These are phyloP conservation scores for Phalera bucephala DNA, from an alignment of 2,888 invertebrate genomes.

Conservation along the genomic window DNA sequence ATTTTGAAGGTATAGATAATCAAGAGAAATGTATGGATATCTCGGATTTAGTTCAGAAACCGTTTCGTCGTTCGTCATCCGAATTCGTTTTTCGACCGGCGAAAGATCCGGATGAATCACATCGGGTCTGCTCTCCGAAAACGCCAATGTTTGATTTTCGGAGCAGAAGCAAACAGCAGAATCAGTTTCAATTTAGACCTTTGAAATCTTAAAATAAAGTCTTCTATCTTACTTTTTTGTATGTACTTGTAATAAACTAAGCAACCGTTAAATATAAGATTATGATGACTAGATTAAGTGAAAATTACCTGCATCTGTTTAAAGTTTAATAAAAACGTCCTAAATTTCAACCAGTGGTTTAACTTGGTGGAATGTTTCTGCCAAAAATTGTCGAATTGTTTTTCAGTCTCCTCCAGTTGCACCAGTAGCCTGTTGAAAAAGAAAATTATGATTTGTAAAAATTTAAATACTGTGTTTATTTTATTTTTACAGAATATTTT, in stretches of 20 bases:
- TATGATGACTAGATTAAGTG: constrained; percentile 23
- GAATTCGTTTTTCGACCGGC: constrained; percentile 70
- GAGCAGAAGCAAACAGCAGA: constrained; percentile 40
- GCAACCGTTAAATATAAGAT: too few relatives aligned
- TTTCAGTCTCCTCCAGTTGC: constrained; percentile 96
- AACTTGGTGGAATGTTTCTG: constrained; percentile 94
- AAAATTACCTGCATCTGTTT: constrained; percentile 90
- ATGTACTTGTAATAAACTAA: too few relatives aligned
- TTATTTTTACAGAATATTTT: too few relatives aligned
- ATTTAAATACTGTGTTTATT: too few relatives aligned
- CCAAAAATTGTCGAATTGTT: constrained; percentile 97
- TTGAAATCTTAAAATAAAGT: constrained; percentile 52
- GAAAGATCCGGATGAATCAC: constrained; percentile 56
- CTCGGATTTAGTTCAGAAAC: constrained; percentile 65
- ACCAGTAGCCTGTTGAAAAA: constrained; percentile 88
- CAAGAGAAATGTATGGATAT: constrained; percentile 70
- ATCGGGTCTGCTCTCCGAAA: constrained; percentile 58
- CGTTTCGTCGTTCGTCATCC: constrained; percentile 52
- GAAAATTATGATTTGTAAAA: background rate
- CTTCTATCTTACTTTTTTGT: too few relatives aligned
- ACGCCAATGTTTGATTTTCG: constrained; percentile 75
- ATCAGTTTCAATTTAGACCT: constrained; percentile 65
- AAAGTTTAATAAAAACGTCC: constrained; percentile 97
- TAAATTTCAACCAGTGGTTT: constrained; percentile 93
- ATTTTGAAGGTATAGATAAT: constrained; percentile 50